These are phyloP conservation scores for Trichacis sp. DNA, from an alignment of 2,888 invertebrate genomes.

Conservation along the genomic window DNA sequence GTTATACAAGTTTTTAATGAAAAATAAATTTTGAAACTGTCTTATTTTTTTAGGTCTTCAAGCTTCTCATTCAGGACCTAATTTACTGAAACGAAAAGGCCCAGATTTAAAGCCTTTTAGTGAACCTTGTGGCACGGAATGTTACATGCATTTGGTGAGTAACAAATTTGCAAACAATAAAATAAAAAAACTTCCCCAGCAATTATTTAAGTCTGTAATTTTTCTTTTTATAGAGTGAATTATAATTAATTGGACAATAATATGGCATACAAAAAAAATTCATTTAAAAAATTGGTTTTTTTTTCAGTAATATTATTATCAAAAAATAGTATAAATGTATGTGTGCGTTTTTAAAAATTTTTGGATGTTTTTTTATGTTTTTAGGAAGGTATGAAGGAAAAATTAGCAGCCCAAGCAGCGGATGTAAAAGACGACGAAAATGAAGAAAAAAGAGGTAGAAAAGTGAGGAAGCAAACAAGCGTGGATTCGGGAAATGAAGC, in stretches of 20 bases:
- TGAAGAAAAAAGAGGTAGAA: constrained; percentile 70
- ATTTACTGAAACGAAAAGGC: constrained; percentile 87
- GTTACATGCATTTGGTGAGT: constrained; percentile 88
- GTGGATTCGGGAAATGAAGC: constrained; percentile 93
- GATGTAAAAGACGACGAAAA: constrained; percentile 72
- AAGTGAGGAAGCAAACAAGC: constrained; percentile 75
- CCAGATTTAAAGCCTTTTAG: constrained; percentile 88
- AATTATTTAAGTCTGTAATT: too few relatives aligned
- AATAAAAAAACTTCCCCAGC: too few relatives aligned
- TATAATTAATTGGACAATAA: too few relatives aligned
- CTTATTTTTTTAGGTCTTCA: constrained; percentile 77
- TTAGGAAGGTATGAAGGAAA: constrained; percentile 88
- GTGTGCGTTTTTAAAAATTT: constrained; percentile 1
- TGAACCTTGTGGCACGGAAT: constrained; percentile 88
- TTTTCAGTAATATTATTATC: not conserved
- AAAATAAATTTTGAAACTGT: too few relatives aligned
- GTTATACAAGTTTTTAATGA: too few relatives aligned
- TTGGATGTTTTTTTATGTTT: not conserved
- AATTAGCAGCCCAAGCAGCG: constrained; percentile 77
- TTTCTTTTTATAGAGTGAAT: too few relatives aligned
- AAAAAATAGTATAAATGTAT: not conserved
- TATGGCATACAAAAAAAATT: not conserved
- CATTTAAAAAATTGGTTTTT: constrained; percentile 6
- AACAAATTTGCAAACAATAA: not conserved
- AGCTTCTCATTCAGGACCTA: constrained; percentile 92